Evolutionary conservation across 2,113 vertebrate species (phyloP).

Genomic region (Malurus melanocephalus): DNA sequence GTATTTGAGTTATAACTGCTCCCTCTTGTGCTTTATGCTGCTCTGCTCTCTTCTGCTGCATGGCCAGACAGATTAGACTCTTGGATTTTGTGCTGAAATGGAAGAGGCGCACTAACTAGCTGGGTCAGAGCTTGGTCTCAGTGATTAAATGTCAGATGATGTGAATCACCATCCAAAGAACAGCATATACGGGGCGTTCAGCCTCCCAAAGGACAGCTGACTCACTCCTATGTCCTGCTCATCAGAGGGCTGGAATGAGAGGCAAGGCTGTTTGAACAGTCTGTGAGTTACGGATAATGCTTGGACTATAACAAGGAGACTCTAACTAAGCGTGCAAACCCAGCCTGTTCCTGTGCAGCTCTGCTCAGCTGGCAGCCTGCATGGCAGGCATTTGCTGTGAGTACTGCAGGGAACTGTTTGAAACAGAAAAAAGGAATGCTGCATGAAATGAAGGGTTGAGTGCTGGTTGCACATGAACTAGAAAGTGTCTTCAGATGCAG

Average conservation of each 20-base stretch:
- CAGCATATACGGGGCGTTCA: neutral
- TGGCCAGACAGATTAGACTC: neutral
- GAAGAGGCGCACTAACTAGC: neutral
- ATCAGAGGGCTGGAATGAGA: neutral
- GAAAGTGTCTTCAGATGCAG: neutral
- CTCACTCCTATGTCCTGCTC: slow-evolving; percentile 29
- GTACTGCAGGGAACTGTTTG: neutral
- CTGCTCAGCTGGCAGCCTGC: slow-evolving; percentile 33
- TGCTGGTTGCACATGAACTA: neutral
- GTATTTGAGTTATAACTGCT: slow-evolving; percentile 16
- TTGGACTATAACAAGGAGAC: neutral
- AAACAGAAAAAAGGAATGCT: neutral
- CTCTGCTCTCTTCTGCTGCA: neutral
- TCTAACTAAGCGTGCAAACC: slow-evolving; percentile 29
- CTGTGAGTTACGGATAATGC: neutral
- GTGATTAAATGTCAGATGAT: slow-evolving; percentile 41
- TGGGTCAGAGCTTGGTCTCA: neutral
- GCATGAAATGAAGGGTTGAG: neutral
- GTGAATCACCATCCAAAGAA: slow-evolving; percentile 42
- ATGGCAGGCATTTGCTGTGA: neutral
- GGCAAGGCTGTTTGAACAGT: slow-evolving; percentile 6
- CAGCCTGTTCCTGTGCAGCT: neutral
- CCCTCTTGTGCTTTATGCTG: neutral
- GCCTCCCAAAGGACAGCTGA: slow-evolving; percentile 40
- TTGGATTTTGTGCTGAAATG: neutral